These are phyloP conservation scores for Fissipunctia ypsillon DNA, from an alignment of 2,888 invertebrate genomes.

Conservation along the genomic window DNA sequence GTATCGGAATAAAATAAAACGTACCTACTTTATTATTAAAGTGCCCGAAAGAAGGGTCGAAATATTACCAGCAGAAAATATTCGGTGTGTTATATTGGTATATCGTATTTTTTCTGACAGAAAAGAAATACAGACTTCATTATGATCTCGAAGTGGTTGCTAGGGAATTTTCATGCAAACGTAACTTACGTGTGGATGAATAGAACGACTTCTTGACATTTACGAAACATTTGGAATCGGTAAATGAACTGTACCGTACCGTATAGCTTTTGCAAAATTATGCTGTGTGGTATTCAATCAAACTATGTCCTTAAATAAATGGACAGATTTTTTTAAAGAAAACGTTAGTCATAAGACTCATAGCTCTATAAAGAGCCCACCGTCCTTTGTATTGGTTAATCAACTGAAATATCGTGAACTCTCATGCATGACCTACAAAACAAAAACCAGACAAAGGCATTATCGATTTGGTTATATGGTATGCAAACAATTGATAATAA, in stretches of 20 bases:
- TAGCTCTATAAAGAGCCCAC: constrained; percentile 9
- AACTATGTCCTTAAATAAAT: neutral
- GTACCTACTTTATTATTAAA: neutral
- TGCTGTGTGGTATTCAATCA: neutral
- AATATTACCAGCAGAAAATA: neutral
- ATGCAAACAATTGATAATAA: constrained; percentile 53
- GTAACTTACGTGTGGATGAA: constrained; percentile 22
- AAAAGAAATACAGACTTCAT: constrained; percentile 11
- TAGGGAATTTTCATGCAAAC: constrained; percentile 16
- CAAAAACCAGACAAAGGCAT: constrained; percentile 38
- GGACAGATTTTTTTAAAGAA: neutral
- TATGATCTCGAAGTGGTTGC: constrained; percentile 31
- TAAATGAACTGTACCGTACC: neutral
- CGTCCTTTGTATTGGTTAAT: constrained; percentile 58
- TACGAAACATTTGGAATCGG: constrained; percentile 25
- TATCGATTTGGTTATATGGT: constrained; percentile 44
- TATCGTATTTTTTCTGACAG: neutral
- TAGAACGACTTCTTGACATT: constrained; percentile 29
- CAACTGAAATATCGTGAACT: constrained; percentile 55
- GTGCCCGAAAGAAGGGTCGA: neutral
- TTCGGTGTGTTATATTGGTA: neutral
- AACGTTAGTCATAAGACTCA: constrained; percentile 10
- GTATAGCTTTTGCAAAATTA: neutral
- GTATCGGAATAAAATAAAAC: constrained; percentile 19
- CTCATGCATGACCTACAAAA: constrained; percentile 54